These are phyloP conservation scores for Nemopilema nomurai DNA, from an alignment of 30 jellyfish, hydroid and myxozoan species.

Conservation along the genomic window DNA sequence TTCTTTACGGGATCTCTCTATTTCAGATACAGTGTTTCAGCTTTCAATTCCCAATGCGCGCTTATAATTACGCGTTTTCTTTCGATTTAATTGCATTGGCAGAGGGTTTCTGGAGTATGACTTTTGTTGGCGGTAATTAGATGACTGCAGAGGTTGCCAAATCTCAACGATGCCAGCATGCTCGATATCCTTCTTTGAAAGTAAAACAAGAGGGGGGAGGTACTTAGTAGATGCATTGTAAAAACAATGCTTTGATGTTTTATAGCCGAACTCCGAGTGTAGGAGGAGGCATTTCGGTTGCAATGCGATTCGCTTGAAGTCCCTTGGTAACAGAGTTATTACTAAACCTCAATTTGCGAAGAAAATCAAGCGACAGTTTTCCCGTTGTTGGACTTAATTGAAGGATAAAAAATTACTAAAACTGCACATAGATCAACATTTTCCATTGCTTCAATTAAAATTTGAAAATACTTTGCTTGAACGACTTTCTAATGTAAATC, in stretches of 20 bases:
- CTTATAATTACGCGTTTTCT: no score
- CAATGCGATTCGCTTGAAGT: background rate
- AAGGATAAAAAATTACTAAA: background rate
- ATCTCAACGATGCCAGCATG: background rate
- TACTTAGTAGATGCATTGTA: no score
- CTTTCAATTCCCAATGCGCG: no score
- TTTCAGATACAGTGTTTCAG: background rate
- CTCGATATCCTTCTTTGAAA: background rate
- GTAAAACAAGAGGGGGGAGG: background rate
- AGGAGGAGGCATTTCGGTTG: background rate
- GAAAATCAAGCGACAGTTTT: background rate
- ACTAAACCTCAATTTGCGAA: background rate
- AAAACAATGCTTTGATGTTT: background rate
- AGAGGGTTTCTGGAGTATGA: no score
- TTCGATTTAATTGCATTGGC: no score
- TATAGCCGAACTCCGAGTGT: background rate
- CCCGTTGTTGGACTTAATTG: background rate
- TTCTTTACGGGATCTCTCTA: background rate
- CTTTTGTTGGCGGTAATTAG: no score
- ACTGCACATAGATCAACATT: background rate
- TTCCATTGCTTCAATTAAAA: background rate
- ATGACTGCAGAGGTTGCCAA: background rate
- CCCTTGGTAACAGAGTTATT: background rate
- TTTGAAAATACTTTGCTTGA: background rate
- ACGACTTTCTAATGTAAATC: background rate